A percentile compares a stretch with the other conserved stretches of the same genome.
Conservation (phyloP, 2,888 invertebrate genomes). For the Chrysomela aeneicollis region DNA sequence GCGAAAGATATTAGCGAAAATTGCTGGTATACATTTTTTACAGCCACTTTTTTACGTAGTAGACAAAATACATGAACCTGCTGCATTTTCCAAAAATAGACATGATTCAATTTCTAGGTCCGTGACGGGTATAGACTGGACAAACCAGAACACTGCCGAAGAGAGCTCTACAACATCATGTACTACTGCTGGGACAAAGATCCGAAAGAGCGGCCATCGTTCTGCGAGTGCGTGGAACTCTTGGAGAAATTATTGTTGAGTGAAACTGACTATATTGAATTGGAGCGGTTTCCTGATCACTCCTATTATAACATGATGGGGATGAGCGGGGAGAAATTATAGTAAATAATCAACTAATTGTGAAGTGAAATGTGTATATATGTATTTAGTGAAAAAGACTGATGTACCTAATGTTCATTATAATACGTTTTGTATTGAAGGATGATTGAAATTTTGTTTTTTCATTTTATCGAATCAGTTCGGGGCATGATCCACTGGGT, state of each 20-base stretch:
- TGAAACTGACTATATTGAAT: conserved; percentile 92
- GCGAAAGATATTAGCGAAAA: no score
- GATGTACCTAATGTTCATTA: not conserved
- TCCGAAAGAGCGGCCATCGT: conserved; percentile 82
- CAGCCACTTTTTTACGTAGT: no score
- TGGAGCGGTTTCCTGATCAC: conserved; percentile 92
- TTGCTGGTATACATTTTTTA: no score
- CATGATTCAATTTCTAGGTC: no score
- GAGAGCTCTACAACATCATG: conserved; percentile 94
- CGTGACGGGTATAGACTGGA: conserved; percentile 89
- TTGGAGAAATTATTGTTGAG: conserved; percentile 85
- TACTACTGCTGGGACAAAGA: conserved; percentile 94
- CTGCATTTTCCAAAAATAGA: no score
- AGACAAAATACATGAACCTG: no score
- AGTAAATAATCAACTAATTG: conserved; percentile 13
- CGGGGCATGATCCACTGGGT: no score
- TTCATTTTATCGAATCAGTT: no score
- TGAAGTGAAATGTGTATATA: not conserved
- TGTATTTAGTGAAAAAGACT: conserved; percentile 17
- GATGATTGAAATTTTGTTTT: no score
- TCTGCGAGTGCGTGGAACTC: conserved; percentile 81
- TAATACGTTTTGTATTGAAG: not conserved
- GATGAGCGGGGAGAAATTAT: conserved; percentile 82
- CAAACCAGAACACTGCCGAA: conserved; percentile 91
- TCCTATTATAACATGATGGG: conserved; percentile 89